Evolutionary conservation across 2,797 vertebrate species (phyloP).

Genomic region (Ambastaia sidthimunki): DNA sequence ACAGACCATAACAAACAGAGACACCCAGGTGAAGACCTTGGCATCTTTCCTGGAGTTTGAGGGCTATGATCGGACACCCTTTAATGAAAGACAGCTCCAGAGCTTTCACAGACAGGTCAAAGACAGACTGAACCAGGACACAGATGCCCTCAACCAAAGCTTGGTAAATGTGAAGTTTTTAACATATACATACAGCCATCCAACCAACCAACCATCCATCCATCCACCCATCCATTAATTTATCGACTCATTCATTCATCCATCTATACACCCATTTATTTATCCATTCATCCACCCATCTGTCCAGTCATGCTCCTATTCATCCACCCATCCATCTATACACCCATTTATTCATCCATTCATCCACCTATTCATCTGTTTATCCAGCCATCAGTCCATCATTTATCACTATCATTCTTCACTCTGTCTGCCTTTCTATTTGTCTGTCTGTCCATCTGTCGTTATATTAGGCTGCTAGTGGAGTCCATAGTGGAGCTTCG

Average conservation of each 20-base stretch:
- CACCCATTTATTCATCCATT: too few relatives aligned
- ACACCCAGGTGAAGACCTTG: constrained; percentile 84
- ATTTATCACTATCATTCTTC: neutral
- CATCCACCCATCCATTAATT: too few relatives aligned
- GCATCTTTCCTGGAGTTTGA: constrained; percentile 87
- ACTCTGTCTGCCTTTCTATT: neutral
- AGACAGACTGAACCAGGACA: constrained; percentile 87
- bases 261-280: too few relatives aligned
- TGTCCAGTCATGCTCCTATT: too few relatives aligned
- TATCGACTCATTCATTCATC: too few relatives aligned
- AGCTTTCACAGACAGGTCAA: constrained; percentile 83
- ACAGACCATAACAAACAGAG: constrained; percentile 82
- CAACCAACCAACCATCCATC: too few relatives aligned
- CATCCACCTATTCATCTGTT: neutral
- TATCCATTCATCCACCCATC: too few relatives aligned
- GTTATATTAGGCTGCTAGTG: neutral
- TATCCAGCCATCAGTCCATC: neutral
- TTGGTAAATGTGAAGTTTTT: constrained; percentile 84
- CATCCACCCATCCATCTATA: too few relatives aligned
- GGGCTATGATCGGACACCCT: constrained; percentile 88
- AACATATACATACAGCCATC: too few relatives aligned
- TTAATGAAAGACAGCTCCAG: constrained; percentile 84
- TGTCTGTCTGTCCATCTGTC: neutral
- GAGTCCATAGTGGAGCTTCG: constrained; percentile 82
- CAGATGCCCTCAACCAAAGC: constrained; percentile 72